Evolutionary conservation across 2,113 vertebrate genomes (phyloP).

Genomic region (Gulo gulo): DNA sequence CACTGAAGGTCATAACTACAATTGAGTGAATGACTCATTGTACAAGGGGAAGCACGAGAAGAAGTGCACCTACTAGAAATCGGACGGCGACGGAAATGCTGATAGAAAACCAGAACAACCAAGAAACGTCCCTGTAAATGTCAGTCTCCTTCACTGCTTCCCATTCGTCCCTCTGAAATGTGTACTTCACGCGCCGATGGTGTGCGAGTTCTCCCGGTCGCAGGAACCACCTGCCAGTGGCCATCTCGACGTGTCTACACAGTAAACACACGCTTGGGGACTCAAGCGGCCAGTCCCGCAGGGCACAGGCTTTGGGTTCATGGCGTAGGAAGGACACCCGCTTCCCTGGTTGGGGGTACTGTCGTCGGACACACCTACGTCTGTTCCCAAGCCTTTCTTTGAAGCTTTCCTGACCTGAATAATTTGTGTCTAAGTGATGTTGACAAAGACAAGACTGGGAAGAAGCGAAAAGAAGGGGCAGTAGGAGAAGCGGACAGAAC

Average conservation of each 20-base stretch:
- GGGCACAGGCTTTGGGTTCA: fast-evolving
- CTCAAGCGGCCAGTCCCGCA: fast-evolving
- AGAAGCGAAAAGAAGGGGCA: not conserved
- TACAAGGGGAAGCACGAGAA: not conserved
- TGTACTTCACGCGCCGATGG: slow-evolving; percentile 4
- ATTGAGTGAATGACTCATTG: not conserved
- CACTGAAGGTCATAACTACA: not conserved
- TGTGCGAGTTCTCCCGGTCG: slow-evolving; percentile 64
- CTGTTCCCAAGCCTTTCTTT: not conserved
- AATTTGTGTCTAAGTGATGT: not conserved
- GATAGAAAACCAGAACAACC: fast-evolving
- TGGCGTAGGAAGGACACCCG: fast-evolving
- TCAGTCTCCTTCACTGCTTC: not conserved
- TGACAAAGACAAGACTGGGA: not conserved
- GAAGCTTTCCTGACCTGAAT: not conserved
- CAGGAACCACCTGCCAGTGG: not conserved
- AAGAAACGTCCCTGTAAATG: fast-evolving
- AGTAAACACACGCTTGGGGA: not conserved
- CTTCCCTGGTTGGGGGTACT: fast-evolving
- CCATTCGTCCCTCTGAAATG: not conserved
- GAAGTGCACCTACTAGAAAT: fast-evolving
- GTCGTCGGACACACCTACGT: fast-evolving
- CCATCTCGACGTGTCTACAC: fast-evolving
- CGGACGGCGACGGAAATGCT: fast-evolving
- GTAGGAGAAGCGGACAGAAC: fast-evolving